phyloP scores from a whole-genome alignment of 2,113 vertebrate species.

The Oplegnathus fasciatus region DNA sequence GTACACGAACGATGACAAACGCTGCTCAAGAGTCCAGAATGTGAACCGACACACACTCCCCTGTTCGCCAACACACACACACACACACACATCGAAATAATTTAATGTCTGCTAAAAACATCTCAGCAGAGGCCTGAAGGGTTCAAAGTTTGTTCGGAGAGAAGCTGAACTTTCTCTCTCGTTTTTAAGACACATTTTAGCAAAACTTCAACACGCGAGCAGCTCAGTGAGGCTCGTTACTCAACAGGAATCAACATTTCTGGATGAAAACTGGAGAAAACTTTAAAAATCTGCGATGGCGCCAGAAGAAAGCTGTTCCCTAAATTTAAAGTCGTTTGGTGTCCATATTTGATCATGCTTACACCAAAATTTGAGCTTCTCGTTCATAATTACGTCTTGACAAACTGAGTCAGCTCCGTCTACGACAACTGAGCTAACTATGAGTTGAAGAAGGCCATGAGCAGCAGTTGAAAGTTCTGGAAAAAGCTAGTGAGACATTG shows the following conservation, averaged over 20 bases:
- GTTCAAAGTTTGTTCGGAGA: neutral
- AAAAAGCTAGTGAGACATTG: neutral
- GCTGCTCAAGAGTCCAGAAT: constrained; percentile 61
- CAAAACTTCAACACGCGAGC: neutral
- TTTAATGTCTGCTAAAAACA: constrained; percentile 17
- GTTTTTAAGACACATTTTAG: no score
- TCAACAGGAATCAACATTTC: neutral
- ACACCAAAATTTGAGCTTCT: neutral
- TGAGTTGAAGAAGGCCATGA: neutral
- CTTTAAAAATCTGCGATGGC: neutral
- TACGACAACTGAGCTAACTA: neutral
- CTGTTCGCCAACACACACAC: constrained; percentile 24
- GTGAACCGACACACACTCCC: constrained; percentile 41
- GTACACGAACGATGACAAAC: constrained; percentile 70
- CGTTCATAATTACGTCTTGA: neutral
- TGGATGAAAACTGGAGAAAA: neutral
- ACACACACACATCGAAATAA: neutral
- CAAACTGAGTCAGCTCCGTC: neutral
- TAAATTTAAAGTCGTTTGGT: neutral
- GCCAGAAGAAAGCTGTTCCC: neutral
- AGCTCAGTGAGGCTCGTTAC: neutral
- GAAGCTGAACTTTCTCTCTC: neutral
- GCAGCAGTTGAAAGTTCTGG: constrained; percentile 5
- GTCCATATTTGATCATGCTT: neutral
- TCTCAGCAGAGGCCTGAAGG: neutral